phyloP scores from a whole-genome alignment of 2,888 invertebrate genomes.

The Pyrrhosoma nymphula region DNA sequence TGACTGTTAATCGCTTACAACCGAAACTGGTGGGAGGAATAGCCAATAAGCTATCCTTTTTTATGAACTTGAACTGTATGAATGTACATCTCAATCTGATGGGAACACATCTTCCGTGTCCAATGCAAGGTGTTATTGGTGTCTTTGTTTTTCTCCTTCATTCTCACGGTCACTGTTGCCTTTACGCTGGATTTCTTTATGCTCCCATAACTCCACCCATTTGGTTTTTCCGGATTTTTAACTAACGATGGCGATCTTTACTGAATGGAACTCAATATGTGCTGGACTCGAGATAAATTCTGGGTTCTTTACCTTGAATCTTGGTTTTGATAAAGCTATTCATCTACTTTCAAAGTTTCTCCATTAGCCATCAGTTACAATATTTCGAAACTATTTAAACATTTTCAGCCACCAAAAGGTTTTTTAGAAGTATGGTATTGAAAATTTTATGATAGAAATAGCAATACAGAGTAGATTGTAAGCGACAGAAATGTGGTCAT shows the following conservation, averaged over 20 bases:
- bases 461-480: too few species aligned
- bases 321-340: too few species aligned
- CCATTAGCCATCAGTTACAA: too few species aligned
- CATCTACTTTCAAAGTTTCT: too few species aligned
- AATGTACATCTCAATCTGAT: background rate
- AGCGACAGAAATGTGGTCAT: too few species aligned
- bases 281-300: too few species aligned
- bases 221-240: background rate
- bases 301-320: too few species aligned
- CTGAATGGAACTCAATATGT: too few species aligned
- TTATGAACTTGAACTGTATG: background rate
- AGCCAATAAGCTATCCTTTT: background rate
- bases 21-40: background rate
- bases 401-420: too few species aligned
- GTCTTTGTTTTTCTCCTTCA: background rate
- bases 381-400: too few species aligned
- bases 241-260: background rate
- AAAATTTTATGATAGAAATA: too few species aligned
- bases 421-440: too few species aligned
- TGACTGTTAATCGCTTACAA: background rate
- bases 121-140: background rate
- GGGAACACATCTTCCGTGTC: background rate
- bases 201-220: background rate
- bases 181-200: background rate
- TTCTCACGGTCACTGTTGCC: background rate